These are phyloP conservation scores for Drosophila infuscata DNA, from an alignment of 2,888 invertebrate genomes.

Conservation along the genomic window DNA sequence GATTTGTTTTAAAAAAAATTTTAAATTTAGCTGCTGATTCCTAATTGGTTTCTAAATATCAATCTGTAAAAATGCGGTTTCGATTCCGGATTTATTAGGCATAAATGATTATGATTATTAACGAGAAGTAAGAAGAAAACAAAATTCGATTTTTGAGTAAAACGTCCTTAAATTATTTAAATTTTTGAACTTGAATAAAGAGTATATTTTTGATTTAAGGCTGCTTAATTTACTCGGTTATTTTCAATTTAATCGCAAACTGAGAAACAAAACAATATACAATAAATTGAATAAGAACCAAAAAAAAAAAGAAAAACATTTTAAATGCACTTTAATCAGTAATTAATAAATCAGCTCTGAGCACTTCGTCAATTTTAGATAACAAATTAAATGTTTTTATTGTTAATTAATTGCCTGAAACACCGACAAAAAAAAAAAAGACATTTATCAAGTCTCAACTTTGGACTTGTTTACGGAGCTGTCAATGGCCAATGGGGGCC, in stretches of 20 bases:
- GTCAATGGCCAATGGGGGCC: slow-evolving; percentile 39
- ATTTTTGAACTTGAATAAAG: neutral
- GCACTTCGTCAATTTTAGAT: neutral
- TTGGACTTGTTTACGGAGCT: slow-evolving; percentile 50
- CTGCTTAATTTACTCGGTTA: neutral
- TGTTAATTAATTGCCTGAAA: slow-evolving; percentile 32
- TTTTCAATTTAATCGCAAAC: neutral
- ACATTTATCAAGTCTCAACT: slow-evolving; percentile 38
- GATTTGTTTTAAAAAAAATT: too few relatives aligned
- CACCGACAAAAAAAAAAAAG: slow-evolving; percentile 47
- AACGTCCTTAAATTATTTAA: neutral
- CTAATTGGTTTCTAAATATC: neutral
- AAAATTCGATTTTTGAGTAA: neutral
- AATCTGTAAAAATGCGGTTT: neutral
- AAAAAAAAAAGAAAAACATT: neutral
- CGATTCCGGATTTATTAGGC: neutral
- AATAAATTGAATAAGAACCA: neutral
- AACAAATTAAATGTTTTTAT: neutral
- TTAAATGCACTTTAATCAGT: neutral
- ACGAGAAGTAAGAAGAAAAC: neutral
- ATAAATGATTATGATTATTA: neutral
- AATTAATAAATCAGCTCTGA: neutral
- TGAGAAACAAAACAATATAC: neutral
- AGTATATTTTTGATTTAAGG: neutral
- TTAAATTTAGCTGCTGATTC: neutral